Conservation (phyloP, 2,113 vertebrate genomes). For the Furnarius figulus region DNA sequence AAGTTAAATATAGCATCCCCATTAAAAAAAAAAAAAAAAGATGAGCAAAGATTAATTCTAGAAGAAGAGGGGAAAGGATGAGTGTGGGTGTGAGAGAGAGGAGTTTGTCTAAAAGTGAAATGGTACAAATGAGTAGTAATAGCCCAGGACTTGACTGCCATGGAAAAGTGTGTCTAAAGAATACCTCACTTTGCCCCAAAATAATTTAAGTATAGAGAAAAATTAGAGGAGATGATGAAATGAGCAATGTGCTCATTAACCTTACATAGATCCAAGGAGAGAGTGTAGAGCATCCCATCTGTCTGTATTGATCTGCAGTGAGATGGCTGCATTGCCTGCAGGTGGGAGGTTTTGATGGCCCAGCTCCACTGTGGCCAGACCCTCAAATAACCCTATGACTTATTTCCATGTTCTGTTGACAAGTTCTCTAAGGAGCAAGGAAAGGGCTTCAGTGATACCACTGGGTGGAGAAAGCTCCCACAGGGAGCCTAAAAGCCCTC, state of each 20-base stretch:
- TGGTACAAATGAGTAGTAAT: constrained; percentile 12
- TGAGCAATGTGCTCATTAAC: neutral
- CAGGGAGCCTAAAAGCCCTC: neutral
- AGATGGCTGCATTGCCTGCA: neutral
- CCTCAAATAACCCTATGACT: neutral
- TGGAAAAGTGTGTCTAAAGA: constrained; percentile 8
- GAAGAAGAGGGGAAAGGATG: constrained; percentile 3
- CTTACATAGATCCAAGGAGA: neutral
- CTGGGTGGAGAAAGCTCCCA: neutral
- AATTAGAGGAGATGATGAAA: neutral
- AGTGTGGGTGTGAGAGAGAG: constrained; percentile 13
- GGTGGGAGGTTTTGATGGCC: neutral
- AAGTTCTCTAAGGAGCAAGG: neutral
- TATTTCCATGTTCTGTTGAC: neutral
- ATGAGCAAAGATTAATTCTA: neutral
- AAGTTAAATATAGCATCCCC: constrained; percentile 9
- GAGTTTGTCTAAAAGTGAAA: constrained; percentile 24
- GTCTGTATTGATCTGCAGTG: neutral
- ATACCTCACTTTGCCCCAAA: neutral
- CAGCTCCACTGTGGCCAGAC: neutral
- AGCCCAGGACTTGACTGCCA: neutral
- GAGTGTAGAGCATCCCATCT: neutral
- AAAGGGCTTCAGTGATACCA: neutral
- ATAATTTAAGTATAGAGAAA: neutral
- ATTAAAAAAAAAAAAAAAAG: neutral